A percentile compares a stretch with the other conserved stretches of the same genome.
These are phyloP conservation scores for Halcyon leucocephala DNA, from an alignment of 2,797 vertebrate genomes.

Conservation along the genomic window DNA sequence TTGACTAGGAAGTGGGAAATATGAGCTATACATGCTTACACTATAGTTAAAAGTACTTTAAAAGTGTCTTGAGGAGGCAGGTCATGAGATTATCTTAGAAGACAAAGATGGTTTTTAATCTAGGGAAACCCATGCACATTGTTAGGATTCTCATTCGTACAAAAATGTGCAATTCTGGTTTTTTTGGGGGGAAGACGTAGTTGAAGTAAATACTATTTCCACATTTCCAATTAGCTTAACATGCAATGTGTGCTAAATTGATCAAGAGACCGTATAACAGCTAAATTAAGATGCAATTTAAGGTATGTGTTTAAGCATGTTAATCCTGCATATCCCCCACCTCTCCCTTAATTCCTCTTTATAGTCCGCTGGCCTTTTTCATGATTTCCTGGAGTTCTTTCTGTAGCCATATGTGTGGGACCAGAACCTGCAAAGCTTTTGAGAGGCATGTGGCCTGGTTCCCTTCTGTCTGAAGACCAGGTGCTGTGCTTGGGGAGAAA, in stretches of 20 bases:
- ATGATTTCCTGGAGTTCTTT: background rate
- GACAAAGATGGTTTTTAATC: background rate
- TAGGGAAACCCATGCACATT: background rate
- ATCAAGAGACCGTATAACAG: background rate
- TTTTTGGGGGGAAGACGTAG: background rate
- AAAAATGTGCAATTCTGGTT: background rate
- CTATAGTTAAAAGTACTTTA: background rate
- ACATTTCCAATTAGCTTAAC: background rate
- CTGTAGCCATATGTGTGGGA: background rate
- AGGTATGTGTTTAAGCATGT: background rate
- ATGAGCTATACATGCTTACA: background rate
- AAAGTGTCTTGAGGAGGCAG: background rate
- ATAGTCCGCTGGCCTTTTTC: background rate
- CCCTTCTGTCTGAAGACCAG: background rate
- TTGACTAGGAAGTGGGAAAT: background rate
- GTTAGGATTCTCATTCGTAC: background rate
- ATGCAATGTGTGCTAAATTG: background rate
- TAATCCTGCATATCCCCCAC: rapidly evolving
- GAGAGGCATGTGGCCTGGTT: background rate
- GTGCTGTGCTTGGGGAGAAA: background rate
- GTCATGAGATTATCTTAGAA: background rate
- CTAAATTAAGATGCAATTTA: background rate
- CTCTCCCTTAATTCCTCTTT: background rate
- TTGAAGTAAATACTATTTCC: background rate
- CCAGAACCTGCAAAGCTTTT: background rate